phyloP scores from a whole-genome alignment of 1,140 invertebrate genomes.

The Drosophila saltans region DNA sequence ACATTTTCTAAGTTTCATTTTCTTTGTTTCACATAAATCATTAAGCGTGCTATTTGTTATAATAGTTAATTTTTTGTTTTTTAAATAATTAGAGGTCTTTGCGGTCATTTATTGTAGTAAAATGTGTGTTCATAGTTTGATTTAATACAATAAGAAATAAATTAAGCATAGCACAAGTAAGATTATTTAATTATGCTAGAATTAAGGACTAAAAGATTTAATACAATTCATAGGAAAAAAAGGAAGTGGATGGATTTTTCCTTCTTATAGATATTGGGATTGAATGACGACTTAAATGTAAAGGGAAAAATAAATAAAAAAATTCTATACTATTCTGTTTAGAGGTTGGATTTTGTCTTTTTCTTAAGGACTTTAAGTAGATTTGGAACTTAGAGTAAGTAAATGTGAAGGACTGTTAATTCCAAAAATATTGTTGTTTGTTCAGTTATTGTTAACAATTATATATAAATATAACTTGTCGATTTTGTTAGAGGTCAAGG shows the following conservation, averaged over 20 bases:
- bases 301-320: slow-evolving; percentile 7
- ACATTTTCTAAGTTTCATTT: slow-evolving; percentile 36
- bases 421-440: background rate
- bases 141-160: slow-evolving; percentile 54
- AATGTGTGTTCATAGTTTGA: slow-evolving; percentile 29
- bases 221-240: slow-evolving; percentile 17
- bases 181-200: slow-evolving; percentile 59
- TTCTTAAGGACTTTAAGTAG: slow-evolving; percentile 9
- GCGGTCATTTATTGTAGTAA: slow-evolving; percentile 59
- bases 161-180: slow-evolving; percentile 53
- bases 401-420: background rate
- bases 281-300: slow-evolving; percentile 11
- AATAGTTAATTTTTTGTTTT: slow-evolving; percentile 39
- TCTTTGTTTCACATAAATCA: slow-evolving; percentile 22
- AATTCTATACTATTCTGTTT: slow-evolving; percentile 8
- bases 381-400: background rate
- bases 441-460: background rate
- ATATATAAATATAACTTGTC: background rate
- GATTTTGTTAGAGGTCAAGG: slow-evolving; percentile 1
- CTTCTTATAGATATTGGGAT: background rate
- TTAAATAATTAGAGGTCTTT: slow-evolving; percentile 74
- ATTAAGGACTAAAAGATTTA: slow-evolving; percentile 39
- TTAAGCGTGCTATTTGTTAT: slow-evolving; percentile 47
- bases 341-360: slow-evolving; percentile 4
- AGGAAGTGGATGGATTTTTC: slow-evolving; percentile 31